phyloP scores from a whole-genome alignment of 2,888 invertebrate species.

The Athalia cordata region DNA sequence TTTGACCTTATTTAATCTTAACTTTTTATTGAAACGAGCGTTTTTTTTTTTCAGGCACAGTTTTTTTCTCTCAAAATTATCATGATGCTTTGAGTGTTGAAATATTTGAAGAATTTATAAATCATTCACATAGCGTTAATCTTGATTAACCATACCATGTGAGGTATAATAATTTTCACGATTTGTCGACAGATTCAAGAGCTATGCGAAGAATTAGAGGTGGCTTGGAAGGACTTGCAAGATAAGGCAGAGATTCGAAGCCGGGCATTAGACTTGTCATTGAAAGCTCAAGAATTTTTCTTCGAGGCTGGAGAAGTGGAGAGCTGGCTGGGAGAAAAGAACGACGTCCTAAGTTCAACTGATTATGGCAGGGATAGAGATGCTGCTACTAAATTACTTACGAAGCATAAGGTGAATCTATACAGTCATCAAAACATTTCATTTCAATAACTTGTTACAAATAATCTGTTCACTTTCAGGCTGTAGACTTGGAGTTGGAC shows the following conservation, averaged over 20 bases:
- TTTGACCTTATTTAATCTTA: neutral
- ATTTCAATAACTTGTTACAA: neutral
- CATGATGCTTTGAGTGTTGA: constrained; percentile 21
- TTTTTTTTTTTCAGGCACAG: neutral
- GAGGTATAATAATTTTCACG: neutral
- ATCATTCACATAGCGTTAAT: neutral
- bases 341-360: constrained; percentile 85
- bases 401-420: constrained; percentile 90
- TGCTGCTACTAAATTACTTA: constrained; percentile 92
- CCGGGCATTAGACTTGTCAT: constrained; percentile 87
- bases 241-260: constrained; percentile 83
- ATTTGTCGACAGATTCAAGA: constrained; percentile 79
- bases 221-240: constrained; percentile 85
- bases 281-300: constrained; percentile 93
- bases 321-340: constrained; percentile 93
- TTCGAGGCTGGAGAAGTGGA: constrained; percentile 95
- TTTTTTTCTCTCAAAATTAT: neutral
- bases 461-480: constrained; percentile 74
- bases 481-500: constrained; percentile 91
- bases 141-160: neutral
- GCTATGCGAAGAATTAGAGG: constrained; percentile 83
- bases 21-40: too few relatives aligned
- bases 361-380: constrained; percentile 94
- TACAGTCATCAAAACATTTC: neutral
- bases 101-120: neutral